Evolutionary conservation across 2,113 vertebrate species (phyloP).

Genomic region (Gobius niger): DNA sequence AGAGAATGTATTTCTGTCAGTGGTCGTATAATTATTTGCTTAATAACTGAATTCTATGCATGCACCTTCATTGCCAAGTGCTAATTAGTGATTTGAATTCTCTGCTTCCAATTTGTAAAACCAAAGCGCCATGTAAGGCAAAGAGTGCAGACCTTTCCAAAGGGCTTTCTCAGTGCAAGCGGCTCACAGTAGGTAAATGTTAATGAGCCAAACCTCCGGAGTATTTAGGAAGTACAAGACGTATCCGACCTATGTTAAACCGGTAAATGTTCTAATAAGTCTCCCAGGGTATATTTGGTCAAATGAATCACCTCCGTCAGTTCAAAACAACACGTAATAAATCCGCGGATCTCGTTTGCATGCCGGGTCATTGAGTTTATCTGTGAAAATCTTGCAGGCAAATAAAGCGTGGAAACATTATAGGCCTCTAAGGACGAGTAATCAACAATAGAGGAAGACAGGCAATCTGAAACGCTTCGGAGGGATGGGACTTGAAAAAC

Average conservation of each 20-base stretch:
- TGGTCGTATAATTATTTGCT: not conserved
- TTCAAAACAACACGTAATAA: constrained; percentile 30
- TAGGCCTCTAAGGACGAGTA: constrained; percentile 55
- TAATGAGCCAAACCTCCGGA: constrained; percentile 55
- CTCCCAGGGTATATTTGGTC: not conserved
- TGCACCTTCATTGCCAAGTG: not conserved
- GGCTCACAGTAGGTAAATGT: constrained; percentile 50
- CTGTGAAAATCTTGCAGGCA: constrained; percentile 47
- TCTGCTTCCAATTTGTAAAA: constrained; percentile 57
- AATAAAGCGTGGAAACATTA: constrained; percentile 50
- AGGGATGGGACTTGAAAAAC: constrained; percentile 12
- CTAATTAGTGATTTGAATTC: constrained; percentile 52
- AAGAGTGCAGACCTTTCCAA: constrained; percentile 27
- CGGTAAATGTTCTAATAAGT: constrained; percentile 12
- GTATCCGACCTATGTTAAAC: not conserved
- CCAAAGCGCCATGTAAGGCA: constrained; percentile 36
- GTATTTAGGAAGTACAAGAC: constrained; percentile 14
- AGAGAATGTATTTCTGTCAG: not conserved
- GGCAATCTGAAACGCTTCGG: constrained; percentile 31
- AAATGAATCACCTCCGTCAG: constrained; percentile 19
- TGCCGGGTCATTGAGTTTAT: constrained; percentile 54
- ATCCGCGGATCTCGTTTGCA: constrained; percentile 51
- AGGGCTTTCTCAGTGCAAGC: constrained; percentile 30
- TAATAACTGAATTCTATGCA: not conserved
- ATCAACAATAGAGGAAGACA: constrained; percentile 51